phyloP scores from a whole-genome alignment of 1,140 invertebrate species.

The Augochlora pura region DNA sequence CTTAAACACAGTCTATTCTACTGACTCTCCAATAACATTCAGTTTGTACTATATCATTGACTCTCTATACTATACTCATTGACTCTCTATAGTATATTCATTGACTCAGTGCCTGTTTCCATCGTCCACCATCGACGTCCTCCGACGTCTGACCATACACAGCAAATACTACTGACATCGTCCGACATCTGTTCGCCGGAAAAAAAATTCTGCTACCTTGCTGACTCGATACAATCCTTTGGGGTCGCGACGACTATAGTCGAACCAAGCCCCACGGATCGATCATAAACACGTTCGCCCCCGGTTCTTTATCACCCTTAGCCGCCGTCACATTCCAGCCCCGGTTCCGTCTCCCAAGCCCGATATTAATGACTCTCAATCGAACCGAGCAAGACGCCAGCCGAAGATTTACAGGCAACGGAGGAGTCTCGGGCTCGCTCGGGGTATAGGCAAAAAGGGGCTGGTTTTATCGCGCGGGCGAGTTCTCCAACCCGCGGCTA shows the following conservation, averaged over 20 bases:
- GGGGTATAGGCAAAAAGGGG: conserved; percentile 61
- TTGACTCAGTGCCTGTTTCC: too few relatives aligned
- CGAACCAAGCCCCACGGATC: too few relatives aligned
- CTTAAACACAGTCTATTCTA: too few relatives aligned
- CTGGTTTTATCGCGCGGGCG: conserved; percentile 63
- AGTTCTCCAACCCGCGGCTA: conserved; percentile 57
- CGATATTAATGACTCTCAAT: conserved; percentile 69
- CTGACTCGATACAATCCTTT: background rate
- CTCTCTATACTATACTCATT: too few relatives aligned
- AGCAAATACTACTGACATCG: too few relatives aligned
- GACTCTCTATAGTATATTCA: too few relatives aligned
- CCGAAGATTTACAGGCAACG: conserved; percentile 61
- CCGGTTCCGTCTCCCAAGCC: background rate
- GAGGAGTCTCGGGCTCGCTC: conserved; percentile 33
- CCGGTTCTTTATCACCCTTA: background rate
- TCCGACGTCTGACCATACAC: too few relatives aligned
- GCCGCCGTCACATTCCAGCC: background rate
- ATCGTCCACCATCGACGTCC: too few relatives aligned
- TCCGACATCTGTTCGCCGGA: background rate
- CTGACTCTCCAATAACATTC: too few relatives aligned
- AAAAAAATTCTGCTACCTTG: background rate
- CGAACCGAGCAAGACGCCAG: conserved; percentile 57
- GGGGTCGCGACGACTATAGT: too few relatives aligned
- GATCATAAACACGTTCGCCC: background rate
- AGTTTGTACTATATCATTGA: too few relatives aligned